Conservation (phyloP, 2,888 invertebrate species). For the Orgyia antiqua region DNA sequence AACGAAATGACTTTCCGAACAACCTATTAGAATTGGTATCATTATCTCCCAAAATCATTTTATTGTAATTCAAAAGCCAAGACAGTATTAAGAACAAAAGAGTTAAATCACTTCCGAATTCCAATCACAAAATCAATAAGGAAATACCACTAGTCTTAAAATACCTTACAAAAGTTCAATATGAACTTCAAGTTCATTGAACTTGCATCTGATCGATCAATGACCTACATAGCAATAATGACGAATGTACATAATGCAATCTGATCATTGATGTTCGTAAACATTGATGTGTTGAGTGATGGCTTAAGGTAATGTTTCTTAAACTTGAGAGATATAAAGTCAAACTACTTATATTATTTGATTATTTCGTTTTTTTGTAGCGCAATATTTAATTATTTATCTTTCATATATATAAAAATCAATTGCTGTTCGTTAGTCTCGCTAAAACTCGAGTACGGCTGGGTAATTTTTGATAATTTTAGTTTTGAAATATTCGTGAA, state of each 20-base stretch:
- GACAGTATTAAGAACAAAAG: no score
- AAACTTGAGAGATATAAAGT: background rate
- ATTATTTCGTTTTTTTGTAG: background rate
- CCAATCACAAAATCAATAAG: constrained; percentile 11
- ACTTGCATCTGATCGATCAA: constrained; percentile 15
- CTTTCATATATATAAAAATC: no score
- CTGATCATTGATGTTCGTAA: constrained; percentile 13
- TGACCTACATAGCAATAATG: constrained; percentile 24
- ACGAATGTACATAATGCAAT: constrained; percentile 10
- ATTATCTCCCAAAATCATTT: no score
- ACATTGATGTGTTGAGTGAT: constrained; percentile 7
- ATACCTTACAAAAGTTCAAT: constrained; percentile 12
- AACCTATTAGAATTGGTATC: no score
- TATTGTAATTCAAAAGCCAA: no score
- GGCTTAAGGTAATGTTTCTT: background rate
- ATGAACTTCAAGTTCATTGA: constrained; percentile 13
- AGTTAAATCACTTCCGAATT: background rate
- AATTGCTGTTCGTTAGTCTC: no score
- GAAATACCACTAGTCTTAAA: constrained; percentile 13
- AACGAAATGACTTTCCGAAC: no score
- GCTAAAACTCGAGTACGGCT: no score
- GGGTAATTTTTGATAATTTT: no score
- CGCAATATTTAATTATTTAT: no score
- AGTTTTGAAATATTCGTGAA: no score
- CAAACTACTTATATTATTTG: no score